These are phyloP conservation scores for Amblyornis subalaris DNA, from an alignment of 2,113 vertebrate species.

Conservation along the genomic window DNA sequence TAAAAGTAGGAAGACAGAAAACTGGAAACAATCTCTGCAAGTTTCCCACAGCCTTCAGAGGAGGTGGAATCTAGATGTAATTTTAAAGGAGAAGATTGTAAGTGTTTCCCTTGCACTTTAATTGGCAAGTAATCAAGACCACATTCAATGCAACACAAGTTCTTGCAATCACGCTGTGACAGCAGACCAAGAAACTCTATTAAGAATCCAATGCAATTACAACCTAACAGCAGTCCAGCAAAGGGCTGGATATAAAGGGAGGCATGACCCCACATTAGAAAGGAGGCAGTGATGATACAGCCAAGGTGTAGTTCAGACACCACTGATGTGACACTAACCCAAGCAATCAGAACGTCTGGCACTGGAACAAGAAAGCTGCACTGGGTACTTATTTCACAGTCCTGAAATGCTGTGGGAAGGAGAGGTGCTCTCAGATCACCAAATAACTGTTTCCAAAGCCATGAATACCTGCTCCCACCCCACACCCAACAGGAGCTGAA, in stretches of 20 bases:
- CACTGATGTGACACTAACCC: neutral
- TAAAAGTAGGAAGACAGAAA: neutral
- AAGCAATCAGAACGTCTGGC: neutral
- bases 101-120: conserved; percentile 46
- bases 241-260: conserved; percentile 5
- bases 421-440: neutral
- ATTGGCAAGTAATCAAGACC: conserved; percentile 53
- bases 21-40: neutral
- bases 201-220: conserved; percentile 45
- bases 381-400: neutral
- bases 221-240: conserved; percentile 19
- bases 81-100: conserved; percentile 30
- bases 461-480: neutral
- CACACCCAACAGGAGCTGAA: neutral
- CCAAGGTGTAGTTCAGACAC: neutral
- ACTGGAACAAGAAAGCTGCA: neutral
- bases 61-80: neutral
- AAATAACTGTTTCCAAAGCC: neutral
- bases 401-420: neutral
- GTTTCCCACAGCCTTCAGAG: neutral
- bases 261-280: conserved; percentile 9
- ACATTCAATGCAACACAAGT: conserved; percentile 48
- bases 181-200: conserved; percentile 45
- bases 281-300: neutral
- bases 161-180: conserved; percentile 38